phyloP scores from a whole-genome alignment of 2,113 vertebrate species.

The Centropristis striata region DNA sequence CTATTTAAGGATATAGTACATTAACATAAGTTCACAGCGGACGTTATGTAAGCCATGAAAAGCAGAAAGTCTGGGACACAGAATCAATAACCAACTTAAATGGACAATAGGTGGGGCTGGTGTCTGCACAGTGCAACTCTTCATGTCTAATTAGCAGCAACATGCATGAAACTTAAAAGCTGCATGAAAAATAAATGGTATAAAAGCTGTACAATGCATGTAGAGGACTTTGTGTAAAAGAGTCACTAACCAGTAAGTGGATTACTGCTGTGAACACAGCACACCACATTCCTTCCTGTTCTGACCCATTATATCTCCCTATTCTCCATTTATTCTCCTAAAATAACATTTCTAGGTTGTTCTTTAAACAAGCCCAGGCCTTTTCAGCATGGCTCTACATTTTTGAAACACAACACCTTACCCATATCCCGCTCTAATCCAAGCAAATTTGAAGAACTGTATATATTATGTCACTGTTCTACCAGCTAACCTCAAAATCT shows the following conservation, averaged over 20 bases:
- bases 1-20: background rate
- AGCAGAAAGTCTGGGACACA: background rate
- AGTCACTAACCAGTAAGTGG: slow-evolving; percentile 6
- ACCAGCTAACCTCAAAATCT: slow-evolving; percentile 20
- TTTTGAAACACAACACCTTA: background rate
- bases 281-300: slow-evolving; percentile 32
- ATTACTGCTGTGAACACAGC: slow-evolving; percentile 38
- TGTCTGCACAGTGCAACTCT: background rate
- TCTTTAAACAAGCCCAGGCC: background rate
- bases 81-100: slow-evolving; percentile 36
- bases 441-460: slow-evolving; percentile 1
- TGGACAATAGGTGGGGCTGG: slow-evolving; percentile 1
- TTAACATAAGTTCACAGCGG: background rate
- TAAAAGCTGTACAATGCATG: background rate
- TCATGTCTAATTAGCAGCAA: background rate
- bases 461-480: background rate
- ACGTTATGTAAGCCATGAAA: slow-evolving; percentile 26
- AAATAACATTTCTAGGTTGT: background rate
- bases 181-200: background rate
- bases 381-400: background rate
- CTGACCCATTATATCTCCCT: slow-evolving; percentile 28
- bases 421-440: background rate
- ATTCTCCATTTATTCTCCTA: background rate
- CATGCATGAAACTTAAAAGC: background rate
- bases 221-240: background rate